These are phyloP conservation scores for Pollenia amentaria DNA, from an alignment of 2,888 invertebrate genomes.

Conservation along the genomic window DNA sequence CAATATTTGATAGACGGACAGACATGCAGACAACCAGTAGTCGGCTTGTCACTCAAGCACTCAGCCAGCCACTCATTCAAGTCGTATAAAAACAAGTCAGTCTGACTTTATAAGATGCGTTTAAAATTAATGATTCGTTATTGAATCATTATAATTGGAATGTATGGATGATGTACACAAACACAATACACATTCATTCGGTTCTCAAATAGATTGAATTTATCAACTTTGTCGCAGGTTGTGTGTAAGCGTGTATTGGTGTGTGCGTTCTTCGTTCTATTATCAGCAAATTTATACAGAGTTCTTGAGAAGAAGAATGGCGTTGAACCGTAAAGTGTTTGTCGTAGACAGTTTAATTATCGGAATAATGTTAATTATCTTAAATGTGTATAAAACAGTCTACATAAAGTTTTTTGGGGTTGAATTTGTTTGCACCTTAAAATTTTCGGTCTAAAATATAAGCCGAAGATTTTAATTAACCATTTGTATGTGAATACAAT, in stretches of 20 bases:
- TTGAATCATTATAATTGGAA: conserved; percentile 51
- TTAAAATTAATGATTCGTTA: conserved; percentile 58
- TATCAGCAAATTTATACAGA: conserved; percentile 40
- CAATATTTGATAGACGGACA: conserved; percentile 8
- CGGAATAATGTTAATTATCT: neutral
- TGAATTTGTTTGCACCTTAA: too few relatives aligned
- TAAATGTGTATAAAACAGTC: too few relatives aligned
- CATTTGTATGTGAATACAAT: too few relatives aligned
- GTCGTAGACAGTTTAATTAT: conserved; percentile 24
- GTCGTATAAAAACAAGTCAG: conserved; percentile 14
- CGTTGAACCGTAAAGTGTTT: neutral
- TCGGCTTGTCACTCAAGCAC: conserved; percentile 22
- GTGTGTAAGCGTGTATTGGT: neutral
- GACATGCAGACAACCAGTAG: conserved; percentile 5
- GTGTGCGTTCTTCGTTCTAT: neutral
- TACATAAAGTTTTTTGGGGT: too few relatives aligned
- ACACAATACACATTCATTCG: neutral
- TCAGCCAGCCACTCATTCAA: conserved; percentile 19
- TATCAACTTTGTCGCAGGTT: conserved; percentile 2
- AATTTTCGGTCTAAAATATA: too few relatives aligned
- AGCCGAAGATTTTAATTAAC: too few relatives aligned
- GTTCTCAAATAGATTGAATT: neutral
- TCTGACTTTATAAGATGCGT: conserved; percentile 49
- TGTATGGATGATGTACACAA: conserved; percentile 5
- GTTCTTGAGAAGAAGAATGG: conserved; percentile 2